Evolutionary conservation across 1,140 invertebrate species (phyloP).

Genomic region (Sarcophaga peregrina): DNA sequence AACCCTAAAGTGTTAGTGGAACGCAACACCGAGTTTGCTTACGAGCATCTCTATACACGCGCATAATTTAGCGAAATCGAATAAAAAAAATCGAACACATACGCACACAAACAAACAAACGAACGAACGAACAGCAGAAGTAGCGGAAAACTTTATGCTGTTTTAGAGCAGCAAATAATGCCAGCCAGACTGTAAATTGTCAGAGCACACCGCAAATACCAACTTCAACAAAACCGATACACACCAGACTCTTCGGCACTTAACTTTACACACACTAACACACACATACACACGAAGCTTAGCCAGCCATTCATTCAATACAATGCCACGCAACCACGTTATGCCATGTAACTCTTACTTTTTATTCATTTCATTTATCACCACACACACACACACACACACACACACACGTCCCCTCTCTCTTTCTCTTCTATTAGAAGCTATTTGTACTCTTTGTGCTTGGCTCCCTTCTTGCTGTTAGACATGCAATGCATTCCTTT

Average conservation of each 20-base stretch:
- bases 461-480: no score
- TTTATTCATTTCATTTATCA: constrained; percentile 12
- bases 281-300: neutral
- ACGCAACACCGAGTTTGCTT: neutral
- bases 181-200: constrained; percentile 36
- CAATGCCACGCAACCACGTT: constrained; percentile 5
- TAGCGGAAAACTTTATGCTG: no score
- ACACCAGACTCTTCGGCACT: neutral
- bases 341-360: constrained; percentile 22
- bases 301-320: no score
- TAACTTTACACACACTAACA: neutral
- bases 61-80: constrained; percentile 20
- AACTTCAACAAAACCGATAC: constrained; percentile 21
- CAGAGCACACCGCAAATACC: constrained; percentile 22
- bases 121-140: neutral
- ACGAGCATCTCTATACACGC: neutral
- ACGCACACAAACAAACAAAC: neutral
- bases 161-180: constrained; percentile 15
- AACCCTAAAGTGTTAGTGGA: constrained; percentile 23
- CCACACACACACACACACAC: neutral
- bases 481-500: no score
- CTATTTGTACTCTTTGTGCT: no score
- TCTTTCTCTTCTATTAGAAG: no score
- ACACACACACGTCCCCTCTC: no score
- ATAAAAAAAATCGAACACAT: neutral